A percentile compares a stretch with the other conserved stretches of the same genome.
Conservation (phyloP, 2,888 invertebrate genomes). For the Limnephilus rhombicus region DNA sequence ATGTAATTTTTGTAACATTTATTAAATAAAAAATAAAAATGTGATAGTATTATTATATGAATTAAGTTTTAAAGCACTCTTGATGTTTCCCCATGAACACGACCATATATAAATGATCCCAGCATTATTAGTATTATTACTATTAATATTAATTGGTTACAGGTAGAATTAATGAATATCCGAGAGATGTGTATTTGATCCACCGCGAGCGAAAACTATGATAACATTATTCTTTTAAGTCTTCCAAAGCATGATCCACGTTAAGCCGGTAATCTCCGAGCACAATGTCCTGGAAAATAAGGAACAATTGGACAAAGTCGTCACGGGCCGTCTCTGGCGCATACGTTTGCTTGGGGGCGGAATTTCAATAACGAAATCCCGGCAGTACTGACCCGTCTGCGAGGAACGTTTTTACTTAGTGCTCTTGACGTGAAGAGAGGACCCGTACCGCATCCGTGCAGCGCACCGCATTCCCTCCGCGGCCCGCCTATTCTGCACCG, state of each 20-base stretch:
- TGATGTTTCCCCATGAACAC: too few species aligned
- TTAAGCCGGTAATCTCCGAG: not conserved
- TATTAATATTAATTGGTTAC: too few species aligned
- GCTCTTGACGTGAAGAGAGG: not conserved
- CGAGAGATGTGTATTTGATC: not conserved
- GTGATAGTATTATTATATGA: too few species aligned
- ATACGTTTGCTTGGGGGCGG: not conserved
- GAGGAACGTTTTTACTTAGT: not conserved
- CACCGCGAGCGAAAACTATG: not conserved
- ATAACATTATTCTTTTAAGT: not conserved
- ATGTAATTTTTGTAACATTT: too few species aligned
- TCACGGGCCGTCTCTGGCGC: not conserved
- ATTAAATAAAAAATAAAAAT: too few species aligned
- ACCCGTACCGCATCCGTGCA: not conserved
- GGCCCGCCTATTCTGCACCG: not conserved
- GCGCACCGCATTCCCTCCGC: not conserved
- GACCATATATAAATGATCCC: too few species aligned
- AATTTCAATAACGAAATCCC: constrained; percentile 23
- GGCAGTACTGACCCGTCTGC: not conserved
- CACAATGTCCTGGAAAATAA: not conserved
- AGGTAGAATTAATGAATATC: not conserved
- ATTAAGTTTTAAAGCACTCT: too few species aligned
- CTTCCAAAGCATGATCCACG: not conserved
- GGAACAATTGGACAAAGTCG: not conserved
- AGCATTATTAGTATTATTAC: too few species aligned